Percentiles rank a stretch among this genome's conserved stretches.
These are phyloP conservation scores for Cynocephalus volans DNA, from an alignment of 2,113 vertebrate genomes.

Conservation along the genomic window DNA sequence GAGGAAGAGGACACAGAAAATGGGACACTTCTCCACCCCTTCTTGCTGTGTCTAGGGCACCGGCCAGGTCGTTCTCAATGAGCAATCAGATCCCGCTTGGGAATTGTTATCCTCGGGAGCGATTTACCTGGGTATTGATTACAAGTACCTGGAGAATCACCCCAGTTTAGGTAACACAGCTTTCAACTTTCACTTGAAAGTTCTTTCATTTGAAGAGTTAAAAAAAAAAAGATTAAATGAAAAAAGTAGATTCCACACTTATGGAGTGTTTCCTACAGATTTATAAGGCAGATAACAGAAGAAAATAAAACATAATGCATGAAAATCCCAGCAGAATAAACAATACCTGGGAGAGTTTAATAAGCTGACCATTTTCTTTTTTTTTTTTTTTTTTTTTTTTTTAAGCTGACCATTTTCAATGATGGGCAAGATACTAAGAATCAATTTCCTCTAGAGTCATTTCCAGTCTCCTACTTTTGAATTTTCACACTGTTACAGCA, in stretches of 20 bases:
- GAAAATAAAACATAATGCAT: neutral
- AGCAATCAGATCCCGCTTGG: neutral
- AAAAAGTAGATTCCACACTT: neutral
- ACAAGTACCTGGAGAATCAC: neutral
- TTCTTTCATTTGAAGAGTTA: neutral
- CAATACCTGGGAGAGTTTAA: neutral
- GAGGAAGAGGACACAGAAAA: neutral
- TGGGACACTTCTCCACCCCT: neutral
- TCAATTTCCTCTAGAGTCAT: neutral
- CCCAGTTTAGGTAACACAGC: neutral
- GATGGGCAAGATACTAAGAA: neutral
- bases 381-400: no score
- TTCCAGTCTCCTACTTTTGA: neutral
- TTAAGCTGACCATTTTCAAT: neutral
- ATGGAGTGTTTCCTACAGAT: neutral
- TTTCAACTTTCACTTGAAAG: neutral
- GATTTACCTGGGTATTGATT: neutral
- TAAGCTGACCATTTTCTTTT: neutral
- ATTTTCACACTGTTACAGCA: neutral
- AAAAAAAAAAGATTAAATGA: neutral
- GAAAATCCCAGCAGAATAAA: neutral
- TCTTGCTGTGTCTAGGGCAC: accelerated
- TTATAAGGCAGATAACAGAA: neutral
- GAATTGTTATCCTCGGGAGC: neutral
- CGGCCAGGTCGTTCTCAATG: neutral